These are phyloP conservation scores for Mustela erminea DNA, from an alignment of 2,797 vertebrate species.

Conservation along the genomic window DNA sequence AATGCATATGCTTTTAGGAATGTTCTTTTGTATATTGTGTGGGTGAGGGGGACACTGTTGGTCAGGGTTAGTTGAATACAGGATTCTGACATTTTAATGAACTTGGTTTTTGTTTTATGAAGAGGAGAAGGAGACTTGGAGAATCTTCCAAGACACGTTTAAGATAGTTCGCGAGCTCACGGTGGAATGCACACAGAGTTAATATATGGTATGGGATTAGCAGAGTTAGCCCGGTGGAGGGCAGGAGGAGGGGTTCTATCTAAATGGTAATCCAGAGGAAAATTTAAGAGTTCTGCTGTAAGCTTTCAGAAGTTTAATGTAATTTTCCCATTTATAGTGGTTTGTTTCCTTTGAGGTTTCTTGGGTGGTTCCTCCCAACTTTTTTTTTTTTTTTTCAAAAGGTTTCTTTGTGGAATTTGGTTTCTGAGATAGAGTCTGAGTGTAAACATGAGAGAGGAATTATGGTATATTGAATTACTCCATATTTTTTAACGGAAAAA, in stretches of 20 bases:
- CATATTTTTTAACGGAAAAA: slow-evolving; percentile 80
- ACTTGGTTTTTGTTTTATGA: slow-evolving; percentile 76
- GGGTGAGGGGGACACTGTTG: slow-evolving; percentile 41
- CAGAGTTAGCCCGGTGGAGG: neutral
- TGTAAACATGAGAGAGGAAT: slow-evolving; percentile 79
- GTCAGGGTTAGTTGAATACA: slow-evolving; percentile 69
- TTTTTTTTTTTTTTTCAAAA: slow-evolving; percentile 19
- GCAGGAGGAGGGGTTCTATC: neutral
- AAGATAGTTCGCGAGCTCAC: slow-evolving; percentile 53
- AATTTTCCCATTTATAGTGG: slow-evolving; percentile 69
- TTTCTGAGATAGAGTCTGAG: slow-evolving; percentile 66
- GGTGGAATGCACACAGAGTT: slow-evolving; percentile 17
- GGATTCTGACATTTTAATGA: slow-evolving; percentile 79
- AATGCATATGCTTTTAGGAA: slow-evolving; percentile 81
- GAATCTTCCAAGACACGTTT: slow-evolving; percentile 69
- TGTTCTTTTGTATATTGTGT: slow-evolving; percentile 62
- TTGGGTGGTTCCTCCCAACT: slow-evolving; percentile 64
- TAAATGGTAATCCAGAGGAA: slow-evolving; percentile 48
- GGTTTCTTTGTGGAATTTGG: slow-evolving; percentile 72
- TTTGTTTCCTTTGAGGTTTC: slow-evolving; percentile 80
- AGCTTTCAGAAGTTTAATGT: slow-evolving; percentile 73
- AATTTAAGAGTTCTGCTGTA: slow-evolving; percentile 65
- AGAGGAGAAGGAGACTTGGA: slow-evolving; percentile 67
- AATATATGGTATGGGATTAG: neutral
- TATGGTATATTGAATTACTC: slow-evolving; percentile 82